Base-by-base conservation (phyloP, 2,113 vertebrate genomes). In the Mesitornis unicolor region DNA sequence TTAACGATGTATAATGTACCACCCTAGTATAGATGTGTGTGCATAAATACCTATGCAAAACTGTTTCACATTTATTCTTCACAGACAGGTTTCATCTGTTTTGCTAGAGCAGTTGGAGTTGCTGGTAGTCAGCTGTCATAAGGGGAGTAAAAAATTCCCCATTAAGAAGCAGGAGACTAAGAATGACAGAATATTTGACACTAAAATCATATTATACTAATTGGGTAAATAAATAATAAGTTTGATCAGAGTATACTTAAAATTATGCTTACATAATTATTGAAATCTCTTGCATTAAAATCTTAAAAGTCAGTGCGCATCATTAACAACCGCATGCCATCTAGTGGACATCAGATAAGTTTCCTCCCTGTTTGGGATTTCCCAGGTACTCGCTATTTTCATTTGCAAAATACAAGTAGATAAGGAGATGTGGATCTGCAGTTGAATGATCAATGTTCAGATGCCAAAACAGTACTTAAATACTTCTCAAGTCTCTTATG, bases 311-410 rank as follows among this genome's bases (percentile, higher is more conserved):
- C 50, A 28, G 28, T 25, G 8, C 21, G 2, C 40, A 84, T 82
- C n/a, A 91, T 85, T 94, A 93, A 70, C 90, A 75, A 25, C 67
- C 3, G 6, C 78, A 1, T 93, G 97, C 96, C 96, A 97, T 93
- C 97, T 97, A 97, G 93, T 93, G 97, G 90, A 50, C 81, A 33
- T 4, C 56, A 43, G 19, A 4, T 35, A 40, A 74, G 73, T 11
- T 28, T 54, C 69, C 47, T 38, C 50, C 56, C 25, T 16, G 2
- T 8, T 33, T 1, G 9, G 40, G 36, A 53, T 83, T 83, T 65
- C 40, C 38, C 29, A 12, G 8, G 5, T 12, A 29, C 35, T 75
- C 36, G 1, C 38, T 29, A 2, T 31, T 53, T 69, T 45, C 9
- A 15, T 47, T 57, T 51, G 24, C 31, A 12, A 85, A 79, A 50